Evolutionary conservation across 1,140 invertebrate genomes (phyloP), one percentile per base, ranked within the genome.

Genomic region (Calephelis virginiensis): DNA sequence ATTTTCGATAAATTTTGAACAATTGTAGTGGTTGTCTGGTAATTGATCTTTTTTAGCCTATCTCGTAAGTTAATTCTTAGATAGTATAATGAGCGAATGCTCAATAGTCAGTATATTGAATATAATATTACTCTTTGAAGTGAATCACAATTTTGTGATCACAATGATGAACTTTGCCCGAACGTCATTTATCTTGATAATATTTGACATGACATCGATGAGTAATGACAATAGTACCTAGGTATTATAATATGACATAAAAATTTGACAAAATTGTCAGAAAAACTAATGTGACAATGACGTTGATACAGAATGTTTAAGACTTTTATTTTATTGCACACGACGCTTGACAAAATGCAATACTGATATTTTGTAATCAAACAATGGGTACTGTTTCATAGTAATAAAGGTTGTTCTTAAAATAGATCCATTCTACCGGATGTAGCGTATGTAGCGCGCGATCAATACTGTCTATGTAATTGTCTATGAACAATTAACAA

Each of bases 251-350:
- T n/a, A n/a, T 76, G 74, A 76, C 74, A 76, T 73, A 66, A 61
- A 66, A 66, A 70, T 75, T 78, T 78, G 76, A 70, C 77, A 80
- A 73, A 70, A 76, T 80, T 80, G 75, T 73, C 75, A 77, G 64
- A 64, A 64, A 77, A 73, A 68, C 40, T 46, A 65, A 63, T 69
- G 69, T 78, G 77, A 80, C 77, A 80, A 76, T 76, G 77, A 77
- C 75, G 67, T 70, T 61, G 61, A 28, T 28, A 28, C 28, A 72
- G 12, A 53, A 66, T 61, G 47, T 53, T 66, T 45, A 17, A 37
- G 49, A 69, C 63, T 61, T 66, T 47, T 66, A 56, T 64, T 28
- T 4, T 45, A 61, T 64, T 63, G 45, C 45, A 59, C 28, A 49
- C 66, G 40, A 14, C n/a, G 56, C 46, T 47, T 40, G 48, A 45